These are phyloP conservation scores for Pipa parva DNA, from an alignment of 2,113 vertebrate species.

Conservation along the genomic window DNA sequence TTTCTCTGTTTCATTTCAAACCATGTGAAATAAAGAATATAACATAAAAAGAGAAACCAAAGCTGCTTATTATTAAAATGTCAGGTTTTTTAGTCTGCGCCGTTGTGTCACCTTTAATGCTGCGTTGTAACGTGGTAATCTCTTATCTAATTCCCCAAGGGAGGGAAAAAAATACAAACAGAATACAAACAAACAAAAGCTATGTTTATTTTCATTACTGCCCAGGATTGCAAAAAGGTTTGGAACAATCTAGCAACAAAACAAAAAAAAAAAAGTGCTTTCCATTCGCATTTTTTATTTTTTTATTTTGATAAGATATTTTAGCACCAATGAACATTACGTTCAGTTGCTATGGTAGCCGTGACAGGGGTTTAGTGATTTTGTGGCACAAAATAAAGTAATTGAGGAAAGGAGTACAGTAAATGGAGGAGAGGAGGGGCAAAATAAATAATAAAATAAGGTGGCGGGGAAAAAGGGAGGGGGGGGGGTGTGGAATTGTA, in stretches of 20 bases:
- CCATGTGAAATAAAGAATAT: conserved; percentile 26
- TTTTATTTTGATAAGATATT: conserved; percentile 80
- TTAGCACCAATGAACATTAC: conserved; percentile 69
- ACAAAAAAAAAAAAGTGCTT: not conserved
- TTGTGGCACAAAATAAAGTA: conserved; percentile 72
- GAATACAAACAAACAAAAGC: conserved; percentile 20
- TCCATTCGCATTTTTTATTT: conserved; percentile 65
- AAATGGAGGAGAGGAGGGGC: conserved; percentile 64
- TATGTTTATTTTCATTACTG: conserved; percentile 37
- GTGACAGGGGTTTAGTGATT: conserved; percentile 76
- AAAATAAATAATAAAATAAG: conserved; percentile 3
- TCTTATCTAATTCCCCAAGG: conserved; percentile 25
- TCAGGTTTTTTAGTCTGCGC: conserved; percentile 33
- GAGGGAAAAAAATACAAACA: not conserved
- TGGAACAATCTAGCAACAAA: conserved; percentile 5
- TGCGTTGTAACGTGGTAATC: conserved; percentile 36
- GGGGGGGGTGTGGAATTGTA: too few relatives aligned
- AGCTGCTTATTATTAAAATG: conserved; percentile 42
- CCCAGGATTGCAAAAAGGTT: not conserved
- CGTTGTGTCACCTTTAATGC: conserved; percentile 39
- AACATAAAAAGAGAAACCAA: conserved; percentile 35
- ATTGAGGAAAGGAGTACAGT: conserved; percentile 72
- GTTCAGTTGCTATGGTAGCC: conserved; percentile 76
- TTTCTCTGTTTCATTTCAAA: conserved; percentile 33
- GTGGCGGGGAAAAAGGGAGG: not conserved